Evolutionary conservation across 2,888 invertebrate genomes (phyloP).

Genomic region (Mantis religiosa): DNA sequence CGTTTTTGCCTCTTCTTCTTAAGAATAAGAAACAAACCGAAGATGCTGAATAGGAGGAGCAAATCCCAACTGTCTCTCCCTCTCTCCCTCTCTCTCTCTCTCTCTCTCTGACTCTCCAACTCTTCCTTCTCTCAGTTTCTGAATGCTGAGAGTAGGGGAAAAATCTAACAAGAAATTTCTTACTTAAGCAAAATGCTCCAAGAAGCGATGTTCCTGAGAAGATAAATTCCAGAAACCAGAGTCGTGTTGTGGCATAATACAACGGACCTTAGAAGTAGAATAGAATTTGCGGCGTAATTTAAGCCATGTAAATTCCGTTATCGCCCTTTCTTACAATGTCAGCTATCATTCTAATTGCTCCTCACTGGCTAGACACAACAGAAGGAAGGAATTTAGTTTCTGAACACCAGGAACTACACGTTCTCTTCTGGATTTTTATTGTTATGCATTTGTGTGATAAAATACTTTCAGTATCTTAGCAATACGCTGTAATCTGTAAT

Average conservation of each 20-base stretch:
- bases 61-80: background rate
- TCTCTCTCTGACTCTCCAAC: background rate
- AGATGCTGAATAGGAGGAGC: background rate
- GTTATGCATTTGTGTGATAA: no score
- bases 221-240: background rate
- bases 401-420: no score
- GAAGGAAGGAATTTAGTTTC: no score
- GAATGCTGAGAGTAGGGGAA: background rate
- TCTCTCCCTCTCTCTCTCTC: background rate
- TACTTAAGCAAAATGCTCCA: background rate
- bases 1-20: background rate
- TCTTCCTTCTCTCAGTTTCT: no score
- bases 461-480: no score
- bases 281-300: background rate
- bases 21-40: slow-evolving; percentile 16
- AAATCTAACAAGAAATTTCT: slow-evolving; percentile 6
- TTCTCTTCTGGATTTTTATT: no score
- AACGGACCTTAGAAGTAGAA: background rate
- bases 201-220: background rate
- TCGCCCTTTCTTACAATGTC: background rate
- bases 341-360: background rate
- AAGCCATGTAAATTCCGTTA: background rate
- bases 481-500: no score
- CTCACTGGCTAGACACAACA: background rate
- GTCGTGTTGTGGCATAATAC: background rate